Evolutionary conservation across 1,140 invertebrate genomes (phyloP).

Genomic region (Drosophila lowei): DNA sequence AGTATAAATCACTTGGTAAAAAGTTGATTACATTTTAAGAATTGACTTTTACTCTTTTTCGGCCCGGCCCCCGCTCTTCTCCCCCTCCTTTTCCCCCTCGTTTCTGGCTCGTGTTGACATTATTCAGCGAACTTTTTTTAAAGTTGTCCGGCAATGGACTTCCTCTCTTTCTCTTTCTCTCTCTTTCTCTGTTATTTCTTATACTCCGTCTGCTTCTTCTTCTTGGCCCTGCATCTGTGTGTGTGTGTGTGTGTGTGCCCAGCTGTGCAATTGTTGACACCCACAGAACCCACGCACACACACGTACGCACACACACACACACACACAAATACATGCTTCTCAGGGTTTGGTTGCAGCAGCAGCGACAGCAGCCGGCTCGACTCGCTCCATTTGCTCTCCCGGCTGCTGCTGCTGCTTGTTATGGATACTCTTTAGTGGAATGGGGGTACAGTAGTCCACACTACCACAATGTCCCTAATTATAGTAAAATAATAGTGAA

Average conservation of each 20-base stretch:
- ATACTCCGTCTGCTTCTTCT: slow-evolving; percentile 18
- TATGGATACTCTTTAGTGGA: slow-evolving; percentile 38
- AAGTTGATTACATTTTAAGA: slow-evolving; percentile 54
- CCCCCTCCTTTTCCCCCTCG: not conserved
- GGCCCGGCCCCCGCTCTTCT: not conserved
- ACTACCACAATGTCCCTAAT: not conserved
- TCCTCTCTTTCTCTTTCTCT: slow-evolving; percentile 32
- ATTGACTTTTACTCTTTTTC: slow-evolving; percentile 10
- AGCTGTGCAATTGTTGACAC: slow-evolving; percentile 78
- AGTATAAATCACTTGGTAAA: slow-evolving; percentile 26
- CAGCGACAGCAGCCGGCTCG: slow-evolving; percentile 54
- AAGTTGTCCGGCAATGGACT: slow-evolving; percentile 45
- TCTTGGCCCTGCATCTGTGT: slow-evolving; percentile 38
- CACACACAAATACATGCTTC: slow-evolving; percentile 10
- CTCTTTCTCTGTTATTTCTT: slow-evolving; percentile 63
- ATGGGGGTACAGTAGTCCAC: slow-evolving; percentile 7
- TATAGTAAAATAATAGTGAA: no score
- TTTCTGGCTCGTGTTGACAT: slow-evolving; percentile 41
- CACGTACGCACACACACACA: slow-evolving; percentile 10
- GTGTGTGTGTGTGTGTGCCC: slow-evolving; percentile 57
- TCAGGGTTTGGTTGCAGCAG: not conserved
- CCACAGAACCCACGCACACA: slow-evolving; percentile 44
- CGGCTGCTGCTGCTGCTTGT: slow-evolving; percentile 42
- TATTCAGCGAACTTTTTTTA: slow-evolving; percentile 56
- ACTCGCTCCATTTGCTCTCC: slow-evolving; percentile 65